phyloP scores from a whole-genome alignment of 2,113 vertebrate species.

The Probosciger aterrimus region DNA sequence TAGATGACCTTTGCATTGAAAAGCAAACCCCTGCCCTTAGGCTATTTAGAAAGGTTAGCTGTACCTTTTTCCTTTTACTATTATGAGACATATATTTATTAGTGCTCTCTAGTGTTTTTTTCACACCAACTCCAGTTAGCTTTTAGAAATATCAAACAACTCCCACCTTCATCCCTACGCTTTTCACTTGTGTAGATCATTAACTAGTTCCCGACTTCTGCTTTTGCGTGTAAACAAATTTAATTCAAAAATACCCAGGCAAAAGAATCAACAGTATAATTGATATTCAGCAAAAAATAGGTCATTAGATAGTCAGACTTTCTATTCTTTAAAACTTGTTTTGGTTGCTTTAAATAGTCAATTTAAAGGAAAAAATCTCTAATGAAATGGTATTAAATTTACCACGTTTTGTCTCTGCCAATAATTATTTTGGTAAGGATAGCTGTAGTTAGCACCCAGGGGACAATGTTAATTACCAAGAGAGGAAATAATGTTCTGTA shows the following conservation, averaged over 20 bases:
- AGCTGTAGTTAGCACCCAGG: background rate
- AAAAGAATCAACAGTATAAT: background rate
- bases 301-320: background rate
- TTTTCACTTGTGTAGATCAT: conserved; percentile 56
- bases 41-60: conserved; percentile 62
- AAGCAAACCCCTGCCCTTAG: conserved; percentile 57
- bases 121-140: background rate
- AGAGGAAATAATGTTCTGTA: conserved; percentile 54
- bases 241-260: background rate
- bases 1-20: conserved; percentile 67
- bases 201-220: conserved; percentile 12
- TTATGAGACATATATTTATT: conserved; percentile 36
- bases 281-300: background rate
- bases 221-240: background rate
- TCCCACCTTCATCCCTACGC: conserved; percentile 12
- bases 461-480: conserved; percentile 19
- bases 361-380: background rate
- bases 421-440: background rate
- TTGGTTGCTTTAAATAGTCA: background rate
- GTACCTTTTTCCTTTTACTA: conserved; percentile 46
- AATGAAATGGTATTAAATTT: conserved; percentile 5
- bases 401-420: background rate
- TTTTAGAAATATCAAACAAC: conserved; percentile 46
- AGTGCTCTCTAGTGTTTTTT: conserved; percentile 54
- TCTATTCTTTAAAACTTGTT: background rate